Conservation (phyloP, 1,140 invertebrate genomes). For the honey bee (Apis mellifera) region Amel_HAv3.1 CM009936.2:15143501-15144000, state of each 20-base stretch:
- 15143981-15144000: background rate
- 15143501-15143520: conserved; percentile 17
- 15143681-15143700: background rate
- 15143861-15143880: conserved; percentile 20
- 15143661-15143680: conserved; percentile 59
- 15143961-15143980: background rate
- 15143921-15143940: conserved; percentile 9
- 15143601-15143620: conserved; percentile 66
- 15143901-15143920: conserved; percentile 11
- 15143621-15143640: conserved; percentile 63
- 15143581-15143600: conserved; percentile 77
- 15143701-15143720: no score
- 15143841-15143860: conserved; percentile 9
- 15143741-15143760: no score
- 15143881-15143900: background rate
- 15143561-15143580: conserved; percentile 75
- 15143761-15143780: no score
- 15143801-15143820: no score
- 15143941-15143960: background rate
- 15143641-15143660: conserved; percentile 80
- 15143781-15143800: background rate
- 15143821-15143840: conserved; percentile 3
- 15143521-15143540: conserved; percentile 13
- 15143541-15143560: conserved; percentile 75
- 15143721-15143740: no score